Evolutionary conservation across 2,888 invertebrate genomes (phyloP).

Genomic region (Caenorhabditis becei): DNA sequence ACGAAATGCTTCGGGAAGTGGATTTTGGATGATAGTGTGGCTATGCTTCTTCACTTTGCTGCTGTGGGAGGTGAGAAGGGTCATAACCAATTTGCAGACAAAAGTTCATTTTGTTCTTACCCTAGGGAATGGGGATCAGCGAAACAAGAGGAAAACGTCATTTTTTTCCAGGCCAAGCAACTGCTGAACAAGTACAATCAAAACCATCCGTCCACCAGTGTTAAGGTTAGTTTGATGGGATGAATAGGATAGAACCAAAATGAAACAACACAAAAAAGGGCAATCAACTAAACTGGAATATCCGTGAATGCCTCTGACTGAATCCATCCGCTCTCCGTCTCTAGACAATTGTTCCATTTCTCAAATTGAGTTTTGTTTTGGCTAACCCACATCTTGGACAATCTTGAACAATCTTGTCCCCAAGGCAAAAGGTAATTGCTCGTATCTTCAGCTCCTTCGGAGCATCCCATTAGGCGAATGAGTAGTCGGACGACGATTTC

Average conservation of each 20-base stretch:
- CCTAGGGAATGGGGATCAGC: not conserved
- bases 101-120: not conserved
- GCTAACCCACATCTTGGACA: not conserved
- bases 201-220: conserved; percentile 60
- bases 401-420: too few relatives aligned
- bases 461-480: conserved; percentile 55
- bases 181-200: conserved; percentile 45
- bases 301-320: conserved; percentile 30
- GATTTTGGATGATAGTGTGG: conserved; percentile 62
- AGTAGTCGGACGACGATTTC: conserved; percentile 37
- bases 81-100: not conserved
- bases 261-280: conserved; percentile 1
- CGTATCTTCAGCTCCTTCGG: conserved; percentile 22
- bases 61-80: conserved; percentile 39
- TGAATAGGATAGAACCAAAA: not conserved
- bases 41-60: conserved; percentile 48
- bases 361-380: conserved; percentile 47
- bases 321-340: not conserved
- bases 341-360: conserved; percentile 28
- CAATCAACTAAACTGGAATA: conserved; percentile 24
- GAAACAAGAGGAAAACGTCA: conserved; percentile 17
- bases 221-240: conserved; percentile 50
- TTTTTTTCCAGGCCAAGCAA: conserved; percentile 35
- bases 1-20: conserved; percentile 53
- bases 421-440: conserved; percentile 41